A percentile compares a stretch with the other conserved stretches of the same genome.
These are phyloP conservation scores for Neopipo cinnamomea DNA, from an alignment of 2,113 vertebrate genomes.

Conservation along the genomic window DNA sequence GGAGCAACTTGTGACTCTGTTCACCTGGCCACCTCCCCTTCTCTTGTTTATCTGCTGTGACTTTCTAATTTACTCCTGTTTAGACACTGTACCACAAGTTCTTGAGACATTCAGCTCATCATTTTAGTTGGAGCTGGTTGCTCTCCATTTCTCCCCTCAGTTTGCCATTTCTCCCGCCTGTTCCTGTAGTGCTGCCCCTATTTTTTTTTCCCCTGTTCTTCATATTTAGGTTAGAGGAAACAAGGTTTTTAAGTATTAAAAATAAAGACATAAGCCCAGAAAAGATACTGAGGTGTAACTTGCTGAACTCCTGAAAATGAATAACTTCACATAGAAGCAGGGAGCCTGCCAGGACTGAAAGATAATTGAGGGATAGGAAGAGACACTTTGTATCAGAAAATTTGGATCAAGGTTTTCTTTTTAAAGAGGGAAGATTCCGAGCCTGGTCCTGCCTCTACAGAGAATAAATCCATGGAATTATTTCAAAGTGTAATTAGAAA, in stretches of 20 bases:
- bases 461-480: neutral
- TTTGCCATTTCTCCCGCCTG: neutral
- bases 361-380: neutral
- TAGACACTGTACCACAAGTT: neutral
- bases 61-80: neutral
- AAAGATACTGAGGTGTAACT: neutral
- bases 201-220: neutral
- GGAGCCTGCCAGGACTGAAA: neutral
- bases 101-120: neutral
- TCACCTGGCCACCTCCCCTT: neutral
- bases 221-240: neutral
- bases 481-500: neutral
- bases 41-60: neutral
- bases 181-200: neutral
- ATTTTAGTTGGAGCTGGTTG: neutral
- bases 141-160: neutral
- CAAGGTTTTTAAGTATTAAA: neutral
- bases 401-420: neutral
- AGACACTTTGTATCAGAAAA: neutral
- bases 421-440: neutral
- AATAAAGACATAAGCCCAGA: neutral
- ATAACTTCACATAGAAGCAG: neutral
- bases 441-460: neutral
- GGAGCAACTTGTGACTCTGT: neutral
- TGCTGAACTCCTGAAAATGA: neutral